Evolutionary conservation across 2,113 vertebrate species (phyloP), one percentile per base, ranked within the genome.

Genomic region (Heliornis fulica): DNA sequence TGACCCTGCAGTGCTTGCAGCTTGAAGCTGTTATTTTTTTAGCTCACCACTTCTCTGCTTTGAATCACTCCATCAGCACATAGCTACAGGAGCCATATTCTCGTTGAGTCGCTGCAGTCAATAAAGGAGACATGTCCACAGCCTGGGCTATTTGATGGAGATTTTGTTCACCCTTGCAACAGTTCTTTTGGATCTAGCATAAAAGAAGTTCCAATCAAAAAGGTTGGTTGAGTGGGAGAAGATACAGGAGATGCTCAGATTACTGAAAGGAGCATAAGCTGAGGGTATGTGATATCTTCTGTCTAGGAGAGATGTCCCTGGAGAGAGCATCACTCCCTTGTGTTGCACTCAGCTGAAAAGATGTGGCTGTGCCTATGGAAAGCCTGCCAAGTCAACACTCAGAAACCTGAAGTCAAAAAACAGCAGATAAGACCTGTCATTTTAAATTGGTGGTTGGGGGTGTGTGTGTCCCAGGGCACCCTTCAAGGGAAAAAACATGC

Each of bases 281-380:
- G 45, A 83, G 36, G 60, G 59, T 28, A 50, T 0, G 0, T 15
- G 36, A 22, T 1, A 0, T 51, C n/a, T 38, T 50, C 41, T 53
- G 38, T 43, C 36, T 17, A 45, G 57, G 53, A 79, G 14, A 68
- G 13, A 15, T 1, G 48, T 12, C 43, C 32, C 53, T 45, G 53
- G 34, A 80, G 32, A 48, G 6, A 93, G 40, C 56, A 64, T 51
- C 46, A 9, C 8, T 22, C 48, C 32, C 32, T 19, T 10, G 7
- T 8, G 1, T 13, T 29, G 26, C 3, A 2, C 29, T 59, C 17
- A 19, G 50, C 17, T 16, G 80, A 2, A n/a, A 71, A 68, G 68
- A 45, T 8, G 7, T 0, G 28, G 18, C 59, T 69, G 26, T 13
- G 5, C 21, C 56, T 38, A 9, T 1, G 28, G 16, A 40, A 80